Percentiles rank a stretch among this genome's conserved stretches.
phyloP scores from a whole-genome alignment of 1,140 invertebrate species.

The Stratiolaelaps scimitus region DNA sequence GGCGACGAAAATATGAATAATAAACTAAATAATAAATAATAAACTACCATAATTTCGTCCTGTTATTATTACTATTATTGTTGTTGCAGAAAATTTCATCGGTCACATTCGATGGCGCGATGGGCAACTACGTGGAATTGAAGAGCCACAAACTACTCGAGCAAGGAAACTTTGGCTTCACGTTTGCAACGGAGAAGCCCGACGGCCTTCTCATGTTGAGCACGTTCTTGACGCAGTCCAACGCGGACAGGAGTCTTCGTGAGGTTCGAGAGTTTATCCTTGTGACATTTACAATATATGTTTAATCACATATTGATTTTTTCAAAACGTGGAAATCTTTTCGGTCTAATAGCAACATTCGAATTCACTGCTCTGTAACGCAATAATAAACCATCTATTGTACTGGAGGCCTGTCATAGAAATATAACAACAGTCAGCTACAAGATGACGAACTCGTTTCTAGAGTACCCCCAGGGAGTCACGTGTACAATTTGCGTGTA shows the following conservation, averaged over 20 bases:
- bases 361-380: no score
- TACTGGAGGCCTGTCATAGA: no score
- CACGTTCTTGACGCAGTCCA: slow-evolving; percentile 41
- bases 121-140: slow-evolving; percentile 60
- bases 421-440: no score
- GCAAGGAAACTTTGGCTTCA: slow-evolving; percentile 54
- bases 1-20: slow-evolving; percentile 24
- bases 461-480: no score
- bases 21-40: slow-evolving; percentile 19
- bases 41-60: background rate
- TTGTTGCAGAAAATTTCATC: slow-evolving; percentile 47
- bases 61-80: slow-evolving; percentile 1
- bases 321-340: no score
- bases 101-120: slow-evolving; percentile 56
- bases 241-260: slow-evolving; percentile 26
- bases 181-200: slow-evolving; percentile 58
- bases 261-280: slow-evolving; percentile 31
- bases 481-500: no score
- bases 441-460: no score
- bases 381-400: no score
- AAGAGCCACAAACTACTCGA: slow-evolving; percentile 50
- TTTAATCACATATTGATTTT: no score
- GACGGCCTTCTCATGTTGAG: slow-evolving; percentile 60
- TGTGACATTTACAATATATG: no score
- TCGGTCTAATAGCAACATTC: no score